Conservation (phyloP, 2,113 vertebrate genomes). For the Nothobranchius kuhntae region DNA sequence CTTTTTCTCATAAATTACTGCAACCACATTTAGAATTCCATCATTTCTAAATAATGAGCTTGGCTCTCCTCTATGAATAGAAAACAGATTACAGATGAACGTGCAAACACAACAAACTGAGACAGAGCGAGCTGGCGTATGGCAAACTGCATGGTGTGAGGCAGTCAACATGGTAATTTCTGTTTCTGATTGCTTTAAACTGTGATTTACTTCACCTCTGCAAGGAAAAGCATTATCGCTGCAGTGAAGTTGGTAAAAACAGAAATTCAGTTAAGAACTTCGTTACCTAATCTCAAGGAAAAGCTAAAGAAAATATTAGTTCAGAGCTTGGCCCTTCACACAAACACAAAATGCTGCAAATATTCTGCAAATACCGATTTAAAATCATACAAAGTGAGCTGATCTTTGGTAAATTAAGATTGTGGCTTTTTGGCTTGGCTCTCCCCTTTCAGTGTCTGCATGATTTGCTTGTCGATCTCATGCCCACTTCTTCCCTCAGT, state of each 20-base stretch:
- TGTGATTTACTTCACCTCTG: constrained; percentile 3
- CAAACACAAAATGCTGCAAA: neutral
- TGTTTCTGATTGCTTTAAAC: neutral
- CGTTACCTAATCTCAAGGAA: neutral
- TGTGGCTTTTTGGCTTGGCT: too few relatives aligned
- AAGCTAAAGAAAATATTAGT: neutral
- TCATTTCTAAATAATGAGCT: constrained; percentile 6
- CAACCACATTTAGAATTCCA: constrained; percentile 5
- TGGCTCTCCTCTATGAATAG: neutral
- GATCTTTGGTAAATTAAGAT: too few relatives aligned
- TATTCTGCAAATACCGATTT: neutral
- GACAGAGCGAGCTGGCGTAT: neutral
- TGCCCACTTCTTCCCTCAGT: too few relatives aligned
- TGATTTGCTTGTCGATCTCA: too few relatives aligned
- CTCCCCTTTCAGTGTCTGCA: too few relatives aligned
- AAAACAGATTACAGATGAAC: constrained; percentile 6
- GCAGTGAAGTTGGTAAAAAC: neutral
- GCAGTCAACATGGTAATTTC: neutral
- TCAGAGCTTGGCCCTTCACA: neutral
- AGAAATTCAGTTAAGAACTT: neutral
- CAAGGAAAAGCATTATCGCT: neutral
- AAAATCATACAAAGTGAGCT: neutral
- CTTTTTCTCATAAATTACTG: constrained; percentile 9
- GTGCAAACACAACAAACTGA: neutral
- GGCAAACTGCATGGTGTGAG: neutral